Evolutionary conservation across 2,888 invertebrate genomes (phyloP).

Genomic region (Metacarcinus magister): DNA sequence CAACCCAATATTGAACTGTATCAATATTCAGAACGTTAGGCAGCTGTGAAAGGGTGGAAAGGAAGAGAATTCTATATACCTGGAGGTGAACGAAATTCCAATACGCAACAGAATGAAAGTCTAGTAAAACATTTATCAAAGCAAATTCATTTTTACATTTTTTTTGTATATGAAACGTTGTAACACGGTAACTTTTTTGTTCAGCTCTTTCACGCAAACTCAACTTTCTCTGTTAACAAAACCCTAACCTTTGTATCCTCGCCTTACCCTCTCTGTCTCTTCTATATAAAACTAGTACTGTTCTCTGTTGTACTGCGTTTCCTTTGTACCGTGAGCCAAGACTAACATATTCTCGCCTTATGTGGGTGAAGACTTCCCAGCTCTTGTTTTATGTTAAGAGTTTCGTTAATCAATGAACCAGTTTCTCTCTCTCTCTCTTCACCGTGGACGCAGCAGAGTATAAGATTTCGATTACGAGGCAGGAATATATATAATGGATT

Average conservation of each 20-base stretch:
- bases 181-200: neutral
- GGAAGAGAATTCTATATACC: neutral
- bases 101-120: neutral
- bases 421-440: neutral
- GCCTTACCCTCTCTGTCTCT: neutral
- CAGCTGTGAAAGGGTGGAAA: neutral
- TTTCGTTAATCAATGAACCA: neutral
- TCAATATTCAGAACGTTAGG: neutral
- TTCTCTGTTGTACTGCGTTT: neutral
- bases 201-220: neutral
- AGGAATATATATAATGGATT: neutral
- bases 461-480: neutral
- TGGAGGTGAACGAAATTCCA: neutral
- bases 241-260: neutral
- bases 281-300: neutral
- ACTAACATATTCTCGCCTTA: neutral
- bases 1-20: neutral
- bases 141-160: neutral
- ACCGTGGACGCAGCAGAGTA: neutral
- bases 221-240: neutral
- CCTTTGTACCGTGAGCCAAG: no score
- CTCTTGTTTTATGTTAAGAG: neutral
- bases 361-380: neutral
- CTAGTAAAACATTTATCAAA: neutral
- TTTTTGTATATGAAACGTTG: neutral